Evolutionary conservation across 2,113 vertebrate genomes (phyloP).

Genomic region (Ctenodactylus gundi): DNA sequence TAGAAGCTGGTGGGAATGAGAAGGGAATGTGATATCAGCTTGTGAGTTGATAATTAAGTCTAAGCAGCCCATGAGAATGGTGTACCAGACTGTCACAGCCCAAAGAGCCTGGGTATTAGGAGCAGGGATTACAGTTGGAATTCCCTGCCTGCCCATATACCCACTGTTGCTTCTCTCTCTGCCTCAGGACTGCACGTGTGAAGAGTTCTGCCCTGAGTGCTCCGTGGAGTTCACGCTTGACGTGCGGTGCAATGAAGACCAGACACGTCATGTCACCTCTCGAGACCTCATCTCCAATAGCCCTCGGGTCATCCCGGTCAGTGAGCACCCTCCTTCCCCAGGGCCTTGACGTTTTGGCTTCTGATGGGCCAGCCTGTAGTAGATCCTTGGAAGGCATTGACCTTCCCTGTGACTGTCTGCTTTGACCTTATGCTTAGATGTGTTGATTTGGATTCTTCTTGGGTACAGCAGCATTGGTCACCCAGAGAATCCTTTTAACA

Average conservation of each 20-base stretch:
- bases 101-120: background rate
- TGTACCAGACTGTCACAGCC: background rate
- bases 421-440: background rate
- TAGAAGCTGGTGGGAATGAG: background rate
- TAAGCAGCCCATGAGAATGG: background rate
- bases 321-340: constrained; percentile 30
- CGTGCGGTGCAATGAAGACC: constrained; percentile 96
- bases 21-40: rapidly evolving
- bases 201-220: constrained; percentile 97
- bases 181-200: constrained; percentile 94
- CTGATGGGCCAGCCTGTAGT: background rate
- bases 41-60: background rate
- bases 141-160: rapidly evolving
- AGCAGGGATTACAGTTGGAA: background rate
- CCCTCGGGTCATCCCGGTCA: constrained; percentile 95
- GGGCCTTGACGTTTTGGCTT: background rate
- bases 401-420: background rate
- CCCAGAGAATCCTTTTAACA: background rate
- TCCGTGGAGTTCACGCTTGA: constrained; percentile 97
- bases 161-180: rapidly evolving
- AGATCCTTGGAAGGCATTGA: background rate
- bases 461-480: background rate
- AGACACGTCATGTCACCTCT: constrained; percentile 96
- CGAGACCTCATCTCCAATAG: constrained; percentile 97
- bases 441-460: background rate